Conservation (phyloP, 2,113 vertebrate species). For the Ochotona curzoniae region DNA sequence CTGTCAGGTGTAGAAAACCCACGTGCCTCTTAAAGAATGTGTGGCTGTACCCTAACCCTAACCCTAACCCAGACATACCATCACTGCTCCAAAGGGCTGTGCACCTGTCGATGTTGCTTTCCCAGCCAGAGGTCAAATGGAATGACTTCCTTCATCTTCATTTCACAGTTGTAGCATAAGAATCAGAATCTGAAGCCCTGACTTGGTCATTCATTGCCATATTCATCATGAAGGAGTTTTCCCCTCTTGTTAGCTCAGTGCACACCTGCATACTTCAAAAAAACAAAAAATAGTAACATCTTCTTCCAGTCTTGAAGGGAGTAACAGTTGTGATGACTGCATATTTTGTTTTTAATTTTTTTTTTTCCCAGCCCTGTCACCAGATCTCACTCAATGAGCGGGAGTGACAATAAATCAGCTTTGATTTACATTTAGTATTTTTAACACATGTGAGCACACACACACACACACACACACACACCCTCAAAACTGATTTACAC, state of each 20-base stretch:
- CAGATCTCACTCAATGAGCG: neutral
- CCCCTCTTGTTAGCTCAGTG: neutral
- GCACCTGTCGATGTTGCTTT: neutral
- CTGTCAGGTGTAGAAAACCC: neutral
- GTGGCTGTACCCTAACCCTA: no score
- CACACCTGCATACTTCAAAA: neutral
- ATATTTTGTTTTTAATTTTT: neutral
- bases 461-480: neutral
- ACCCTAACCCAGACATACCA: neutral
- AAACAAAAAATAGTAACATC: neutral
- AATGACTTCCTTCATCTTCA: neutral
- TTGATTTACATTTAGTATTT: neutral
- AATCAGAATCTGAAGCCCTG: neutral
- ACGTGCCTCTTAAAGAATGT: neutral
- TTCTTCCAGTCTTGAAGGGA: neutral
- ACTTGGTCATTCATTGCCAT: neutral
- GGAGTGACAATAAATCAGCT: neutral
- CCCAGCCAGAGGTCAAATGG: neutral
- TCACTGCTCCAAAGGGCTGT: neutral
- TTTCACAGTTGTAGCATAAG: neutral
- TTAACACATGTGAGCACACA: neutral
- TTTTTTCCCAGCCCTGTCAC: neutral
- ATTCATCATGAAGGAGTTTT: neutral
- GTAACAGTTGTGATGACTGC: neutral
- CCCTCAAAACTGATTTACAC: neutral